Evolutionary conservation across 2,888 invertebrate genomes (phyloP).

Genomic region (Andrena bicolor): DNA sequence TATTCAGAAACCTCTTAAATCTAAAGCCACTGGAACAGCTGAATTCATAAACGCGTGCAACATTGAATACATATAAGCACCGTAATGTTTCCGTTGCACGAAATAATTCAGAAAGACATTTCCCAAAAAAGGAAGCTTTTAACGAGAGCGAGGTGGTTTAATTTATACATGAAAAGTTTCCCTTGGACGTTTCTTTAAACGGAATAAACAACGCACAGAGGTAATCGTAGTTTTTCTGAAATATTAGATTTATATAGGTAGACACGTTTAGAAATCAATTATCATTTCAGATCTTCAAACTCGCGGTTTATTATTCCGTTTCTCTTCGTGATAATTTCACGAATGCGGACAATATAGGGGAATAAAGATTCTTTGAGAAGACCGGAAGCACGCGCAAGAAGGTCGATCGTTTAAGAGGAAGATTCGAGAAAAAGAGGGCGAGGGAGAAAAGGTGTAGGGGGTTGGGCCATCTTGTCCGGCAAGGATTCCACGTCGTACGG

Average conservation of each 20-base stretch:
- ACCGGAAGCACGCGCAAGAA: constrained; percentile 31
- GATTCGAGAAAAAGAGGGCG: constrained; percentile 29
- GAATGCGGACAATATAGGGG: background rate
- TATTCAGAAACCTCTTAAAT: constrained; percentile 41
- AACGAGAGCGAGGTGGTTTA: constrained; percentile 19
- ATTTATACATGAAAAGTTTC: background rate
- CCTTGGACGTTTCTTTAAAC: background rate
- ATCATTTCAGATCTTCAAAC: too few species aligned
- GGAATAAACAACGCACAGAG: too few species aligned
- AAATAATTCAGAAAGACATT: constrained; percentile 15
- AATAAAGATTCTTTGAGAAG: constrained; percentile 14
- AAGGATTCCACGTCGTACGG: constrained; percentile 70
- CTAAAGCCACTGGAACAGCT: constrained; percentile 11
- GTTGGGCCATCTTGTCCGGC: constrained; percentile 69
- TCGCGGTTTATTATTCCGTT: background rate
- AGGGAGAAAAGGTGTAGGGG: constrained; percentile 5
- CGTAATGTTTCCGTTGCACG: background rate
- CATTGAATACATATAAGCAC: constrained; percentile 22
- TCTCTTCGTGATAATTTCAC: constrained; percentile 12
- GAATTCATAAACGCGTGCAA: constrained; percentile 25
- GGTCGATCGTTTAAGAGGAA: constrained; percentile 26
- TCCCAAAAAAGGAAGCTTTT: background rate
- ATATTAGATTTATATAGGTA: too few species aligned
- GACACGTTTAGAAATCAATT: too few species aligned
- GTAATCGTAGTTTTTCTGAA: too few species aligned